Base-by-base conservation (phyloP, 1,140 invertebrate genomes). In the Diabrotica virgifera region DNA sequence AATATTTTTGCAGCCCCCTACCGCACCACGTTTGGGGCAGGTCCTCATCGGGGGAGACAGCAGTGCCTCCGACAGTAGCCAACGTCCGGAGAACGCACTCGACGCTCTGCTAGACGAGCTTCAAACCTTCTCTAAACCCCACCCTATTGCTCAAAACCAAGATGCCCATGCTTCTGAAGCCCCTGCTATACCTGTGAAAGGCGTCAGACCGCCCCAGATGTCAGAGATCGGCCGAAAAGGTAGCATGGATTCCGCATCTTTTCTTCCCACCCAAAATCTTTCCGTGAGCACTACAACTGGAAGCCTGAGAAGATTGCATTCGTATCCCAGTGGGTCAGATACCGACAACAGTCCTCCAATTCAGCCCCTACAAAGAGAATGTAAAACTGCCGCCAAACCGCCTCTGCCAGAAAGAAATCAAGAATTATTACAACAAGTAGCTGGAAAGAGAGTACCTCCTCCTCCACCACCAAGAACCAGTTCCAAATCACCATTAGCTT, bases 81-180 rank as follows among this genome's bases (percentile, higher is more conserved):
- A 68, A 82, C 87, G 89, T 85, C 82, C 89, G 85, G 92, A 94
- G 88, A 95, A 94, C 88, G 90, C 92, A 87, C 91, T 95, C 89
- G 93, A 96, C 89, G 90, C 91, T 88, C 80, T 96, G 89, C 80
- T 96, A 92, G 92, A 95, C 77, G 93, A 96, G 80, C 83, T 95
- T 56, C 91, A 94, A 78, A 94, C 92, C 8, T 93, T 93, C 78
- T 87, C 89, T 36, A 86, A 88, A 70, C 90, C 90, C 68, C 82
- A 80, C 69, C 71, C 72, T 37, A 66, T 64, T 52, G 70, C 72
- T 64, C 72, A 65, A 74, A 72, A 63, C 70, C 73, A 62, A 65
- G 66, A 73, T 52, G 60, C 69, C 12, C 59, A 65, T 38, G 65
- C 70, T n/a, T 70, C 71, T 12, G 69, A 75, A 55, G 75, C 77